Base-by-base conservation (phyloP, 2,888 invertebrate genomes). In the Liopterus haemorrhoidalis region DNA sequence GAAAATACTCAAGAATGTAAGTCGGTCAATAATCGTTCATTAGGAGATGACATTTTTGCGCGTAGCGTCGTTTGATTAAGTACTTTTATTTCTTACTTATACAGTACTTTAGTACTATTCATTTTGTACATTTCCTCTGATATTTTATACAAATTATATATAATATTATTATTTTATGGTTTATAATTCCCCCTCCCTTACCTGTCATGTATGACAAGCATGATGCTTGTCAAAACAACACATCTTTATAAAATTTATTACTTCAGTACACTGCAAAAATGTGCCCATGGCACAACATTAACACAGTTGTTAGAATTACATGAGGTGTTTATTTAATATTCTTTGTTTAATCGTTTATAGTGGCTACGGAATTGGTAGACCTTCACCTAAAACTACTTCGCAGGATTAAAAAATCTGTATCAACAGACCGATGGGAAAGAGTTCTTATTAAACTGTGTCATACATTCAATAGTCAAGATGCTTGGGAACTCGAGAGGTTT, bases 401-500 rank as follows among this genome's bases (percentile, higher is more conserved):
- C 56, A 87, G 88, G 69, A 82, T 86, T 42, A 76, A 85, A 48
- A 88, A 86, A 69, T 82, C 82, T 30, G 86, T 90, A 25, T 79
- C 83, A 50, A 77, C 80, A 53, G 90, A 90, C 61, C 82, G 83
- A 68, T 96, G 95, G 95, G 95, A 96, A 69, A 80, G 81, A 59
- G 81, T 84, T 40, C 67, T 95, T 57, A 82, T 89, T 48, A 94
- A 89, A 73, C 90, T 94, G 70, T 91, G 92, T 67, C 89, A 92
- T 64, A 81, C 82, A 37, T 91, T 91, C 61, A 85, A 84, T 53
- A 83, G 85, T 53, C 86, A 91, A 62, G 94, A 95, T 75, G 93
- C 89, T 44, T 93, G 93, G 93, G 94, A 95, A 72, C 75, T 96
- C 44, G 94, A 95, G 68, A 76, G 93, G 54, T 93, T 93, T 72